Conservation (phyloP, 2,888 invertebrate genomes). For the Empis stercorea region DNA sequence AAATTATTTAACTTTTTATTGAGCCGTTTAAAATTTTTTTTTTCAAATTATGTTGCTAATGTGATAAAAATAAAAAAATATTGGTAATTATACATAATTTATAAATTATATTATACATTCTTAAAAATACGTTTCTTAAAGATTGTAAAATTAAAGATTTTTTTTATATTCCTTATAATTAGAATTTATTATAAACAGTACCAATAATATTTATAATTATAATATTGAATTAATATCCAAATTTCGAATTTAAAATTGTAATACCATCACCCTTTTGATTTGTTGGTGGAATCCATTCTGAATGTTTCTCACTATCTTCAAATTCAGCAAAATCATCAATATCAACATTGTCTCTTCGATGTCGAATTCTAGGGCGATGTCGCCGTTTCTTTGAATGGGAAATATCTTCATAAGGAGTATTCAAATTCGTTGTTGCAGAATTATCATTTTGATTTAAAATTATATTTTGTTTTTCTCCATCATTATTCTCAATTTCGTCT, state of each 20-base stretch:
- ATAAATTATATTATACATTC: too few relatives aligned
- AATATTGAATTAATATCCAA: conserved; percentile 48
- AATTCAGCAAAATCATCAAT: conserved; percentile 37
- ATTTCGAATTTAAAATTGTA: conserved; percentile 63
- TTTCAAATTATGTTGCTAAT: too few relatives aligned
- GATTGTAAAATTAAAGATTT: too few relatives aligned
- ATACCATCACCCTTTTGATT: conserved; percentile 66
- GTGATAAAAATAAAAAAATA: too few relatives aligned
- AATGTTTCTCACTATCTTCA: conserved; percentile 48
- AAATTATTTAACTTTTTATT: too few relatives aligned
- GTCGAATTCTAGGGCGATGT: conserved; percentile 27
- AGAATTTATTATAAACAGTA: too few relatives aligned
- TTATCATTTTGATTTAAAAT: not conserved
- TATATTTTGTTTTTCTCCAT: not conserved
- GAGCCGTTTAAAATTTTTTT: too few relatives aligned
- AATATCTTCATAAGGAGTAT: not conserved
- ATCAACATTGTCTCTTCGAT: conserved; percentile 30
- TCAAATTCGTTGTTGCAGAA: not conserved
- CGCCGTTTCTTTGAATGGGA: conserved; percentile 16
- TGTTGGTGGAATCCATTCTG: conserved; percentile 64
- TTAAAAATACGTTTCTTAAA: too few relatives aligned
- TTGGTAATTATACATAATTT: too few relatives aligned
- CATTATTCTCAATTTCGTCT: conserved; percentile 5
- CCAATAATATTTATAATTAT: too few relatives aligned
- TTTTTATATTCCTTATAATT: too few relatives aligned